Evolutionary conservation across 1,140 invertebrate species (phyloP), one percentile per base, ranked within the genome.

Genomic region (Dendrolimus punctatus): DNA sequence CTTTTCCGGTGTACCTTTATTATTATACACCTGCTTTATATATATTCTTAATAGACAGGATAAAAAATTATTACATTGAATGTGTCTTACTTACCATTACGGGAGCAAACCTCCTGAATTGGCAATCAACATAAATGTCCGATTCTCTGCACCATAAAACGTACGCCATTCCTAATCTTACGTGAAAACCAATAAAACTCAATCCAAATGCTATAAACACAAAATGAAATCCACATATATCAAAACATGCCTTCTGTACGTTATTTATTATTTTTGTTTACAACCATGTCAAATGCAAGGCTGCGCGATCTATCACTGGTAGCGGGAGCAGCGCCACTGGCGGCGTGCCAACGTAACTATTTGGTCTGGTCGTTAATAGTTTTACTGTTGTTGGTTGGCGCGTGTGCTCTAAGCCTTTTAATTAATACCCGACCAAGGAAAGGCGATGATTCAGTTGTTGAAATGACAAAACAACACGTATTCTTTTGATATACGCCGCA

Each of bases 181-280:
- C 72, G 64, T 70, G 57, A 73, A 71, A 57, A 72, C 67, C 71
- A 70, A 75, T 76, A 74, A 75, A 78, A 75, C 65, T 73, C 61
- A 57, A 60, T 58, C 40, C 53, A n/a, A 46, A 45, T 44, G 58
- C 56, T 51, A 59, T 58, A 70, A 67, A 58, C 51, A 40, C 64
- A 71, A 63, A 71, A 72, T 62, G 67, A 80, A 78, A 71, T 69
- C 64, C 59, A 60, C 68, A 66, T 68, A 77, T 67, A 75, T 72
- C 68, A 72, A 77, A 73, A 78, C 71, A 76, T 68, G 62, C 58
- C 50, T 68, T 60, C 55, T 47, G 54, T 60, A 53, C 44, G 55
- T 58, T 73, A 71, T 76, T 76, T 79, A 75, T 74, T 78, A 72
- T 82, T 82, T 80, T 74, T 80, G 72, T 82, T 80, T 76, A 76